These are phyloP conservation scores for Percopsis transmontana DNA, from an alignment of 2,113 vertebrate species.

Conservation along the genomic window DNA sequence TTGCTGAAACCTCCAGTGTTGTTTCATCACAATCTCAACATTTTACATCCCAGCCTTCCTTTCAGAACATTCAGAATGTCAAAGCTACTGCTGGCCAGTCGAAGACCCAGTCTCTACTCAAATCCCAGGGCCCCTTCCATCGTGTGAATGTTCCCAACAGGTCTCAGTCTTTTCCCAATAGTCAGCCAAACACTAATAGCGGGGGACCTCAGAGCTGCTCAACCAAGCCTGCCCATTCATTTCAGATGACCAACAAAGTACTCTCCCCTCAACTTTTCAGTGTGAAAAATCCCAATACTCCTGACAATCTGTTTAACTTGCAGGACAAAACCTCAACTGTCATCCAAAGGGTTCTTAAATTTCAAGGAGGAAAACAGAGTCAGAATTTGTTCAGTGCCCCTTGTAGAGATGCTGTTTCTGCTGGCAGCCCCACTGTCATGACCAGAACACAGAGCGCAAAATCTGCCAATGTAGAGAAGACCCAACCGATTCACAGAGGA, in stretches of 20 bases:
- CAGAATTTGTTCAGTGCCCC: constrained; percentile 69
- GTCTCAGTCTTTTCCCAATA: constrained; percentile 50
- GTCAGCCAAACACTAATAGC: constrained; percentile 52
- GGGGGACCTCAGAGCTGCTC: constrained; percentile 50
- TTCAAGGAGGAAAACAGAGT: constrained; percentile 64
- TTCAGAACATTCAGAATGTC: constrained; percentile 38
- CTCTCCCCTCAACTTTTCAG: constrained; percentile 56
- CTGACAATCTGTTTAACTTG: constrained; percentile 63
- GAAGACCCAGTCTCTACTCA: constrained; percentile 63
- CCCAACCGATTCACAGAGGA: constrained; percentile 45
- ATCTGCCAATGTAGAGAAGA: constrained; percentile 41
- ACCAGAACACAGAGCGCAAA: constrained; percentile 45
- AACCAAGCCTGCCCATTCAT: constrained; percentile 56
- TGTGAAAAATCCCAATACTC: constrained; percentile 54
- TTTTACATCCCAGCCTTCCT: constrained; percentile 28
- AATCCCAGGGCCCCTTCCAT: constrained; percentile 67
- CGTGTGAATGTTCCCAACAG: constrained; percentile 62
- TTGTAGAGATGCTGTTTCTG: constrained; percentile 52
- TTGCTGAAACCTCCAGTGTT: constrained; percentile 26
- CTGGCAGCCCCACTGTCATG: constrained; percentile 33
- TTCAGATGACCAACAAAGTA: constrained; percentile 64
- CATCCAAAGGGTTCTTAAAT: constrained; percentile 75
- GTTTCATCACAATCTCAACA: constrained; percentile 52
- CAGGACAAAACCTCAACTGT: constrained; percentile 69
- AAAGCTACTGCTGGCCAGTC: constrained; percentile 51